These are phyloP conservation scores for Drosophila diplacantha DNA, from an alignment of 2,888 invertebrate genomes.

Conservation along the genomic window DNA sequence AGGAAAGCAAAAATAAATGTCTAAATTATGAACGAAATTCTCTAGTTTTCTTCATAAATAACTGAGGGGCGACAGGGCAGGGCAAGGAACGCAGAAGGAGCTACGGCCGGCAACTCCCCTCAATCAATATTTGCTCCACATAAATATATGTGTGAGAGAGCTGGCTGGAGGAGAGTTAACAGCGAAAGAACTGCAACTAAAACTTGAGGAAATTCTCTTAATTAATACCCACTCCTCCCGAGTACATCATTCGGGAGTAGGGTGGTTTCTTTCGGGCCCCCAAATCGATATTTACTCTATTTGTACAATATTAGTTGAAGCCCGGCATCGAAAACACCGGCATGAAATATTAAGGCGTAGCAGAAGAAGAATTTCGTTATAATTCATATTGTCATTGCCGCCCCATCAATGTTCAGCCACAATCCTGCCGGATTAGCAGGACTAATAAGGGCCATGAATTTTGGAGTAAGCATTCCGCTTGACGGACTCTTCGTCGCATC, in stretches of 20 bases:
- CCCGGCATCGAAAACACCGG: conserved; percentile 3
- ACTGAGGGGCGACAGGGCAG: conserved; percentile 7
- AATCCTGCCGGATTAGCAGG: conserved; percentile 29
- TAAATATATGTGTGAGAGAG: conserved; percentile 9
- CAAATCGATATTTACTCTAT: conserved; percentile 31
- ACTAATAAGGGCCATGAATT: conserved; percentile 25
- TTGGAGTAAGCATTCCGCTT: conserved; percentile 21
- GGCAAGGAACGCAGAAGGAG: no score
- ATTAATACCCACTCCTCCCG: conserved; percentile 26
- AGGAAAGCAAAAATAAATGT: conserved; percentile 52
- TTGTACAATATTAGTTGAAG: conserved; percentile 4
- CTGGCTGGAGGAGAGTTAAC: conserved; percentile 6
- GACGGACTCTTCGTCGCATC: conserved; percentile 6
- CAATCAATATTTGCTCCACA: conserved; percentile 39
- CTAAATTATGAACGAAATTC: conserved; percentile 65
- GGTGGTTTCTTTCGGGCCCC: conserved; percentile 5
- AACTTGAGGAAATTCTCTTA: conserved; percentile 33
- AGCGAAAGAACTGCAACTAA: conserved; percentile 34
- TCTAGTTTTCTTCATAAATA: conserved; percentile 37
- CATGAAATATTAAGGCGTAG: conserved; percentile 14
- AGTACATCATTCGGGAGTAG: not conserved
- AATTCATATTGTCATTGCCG: conserved; percentile 27
- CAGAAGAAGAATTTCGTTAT: conserved; percentile 21
- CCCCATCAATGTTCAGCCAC: not conserved
- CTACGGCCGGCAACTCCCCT: not conserved